Percentiles rank a stretch among this genome's conserved stretches.
phyloP scores from a whole-genome alignment of 1,140 invertebrate species.

The Camponotus floridanus region DNA sequence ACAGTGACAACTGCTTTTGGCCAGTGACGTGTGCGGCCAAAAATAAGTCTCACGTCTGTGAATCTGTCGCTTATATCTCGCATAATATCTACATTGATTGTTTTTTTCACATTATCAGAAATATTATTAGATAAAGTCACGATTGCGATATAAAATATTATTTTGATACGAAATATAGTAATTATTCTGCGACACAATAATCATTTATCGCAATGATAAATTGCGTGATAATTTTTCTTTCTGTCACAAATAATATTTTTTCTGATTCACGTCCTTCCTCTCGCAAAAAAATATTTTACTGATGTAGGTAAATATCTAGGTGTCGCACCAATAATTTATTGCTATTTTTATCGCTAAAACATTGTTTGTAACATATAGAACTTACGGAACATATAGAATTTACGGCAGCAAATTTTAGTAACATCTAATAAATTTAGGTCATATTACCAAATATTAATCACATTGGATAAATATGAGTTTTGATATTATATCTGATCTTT shows the following conservation, averaged over 20 bases:
- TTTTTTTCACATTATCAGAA: conserved; percentile 3
- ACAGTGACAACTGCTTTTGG: neutral
- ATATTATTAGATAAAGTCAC: neutral
- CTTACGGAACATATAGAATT: too few species aligned
- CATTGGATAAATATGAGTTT: too few species aligned
- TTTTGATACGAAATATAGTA: neutral
- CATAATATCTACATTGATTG: neutral
- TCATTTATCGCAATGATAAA: neutral
- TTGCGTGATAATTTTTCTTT: neutral
- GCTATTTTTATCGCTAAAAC: too few species aligned
- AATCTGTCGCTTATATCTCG: neutral
- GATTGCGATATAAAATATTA: neutral
- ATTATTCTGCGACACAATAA: neutral
- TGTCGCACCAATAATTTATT: too few species aligned
- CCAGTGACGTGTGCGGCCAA: neutral
- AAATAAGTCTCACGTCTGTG: conserved; percentile 10
- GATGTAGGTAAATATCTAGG: too few species aligned
- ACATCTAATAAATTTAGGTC: too few species aligned
- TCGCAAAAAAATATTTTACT: too few species aligned
- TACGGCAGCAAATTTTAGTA: too few species aligned
- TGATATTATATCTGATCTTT: too few species aligned
- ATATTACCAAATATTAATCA: too few species aligned
- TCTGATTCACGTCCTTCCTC: neutral
- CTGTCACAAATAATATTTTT: neutral
- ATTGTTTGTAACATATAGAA: too few species aligned